Conservation (phyloP, 2,797 vertebrate genomes). For the Varecia variegata region DNA sequence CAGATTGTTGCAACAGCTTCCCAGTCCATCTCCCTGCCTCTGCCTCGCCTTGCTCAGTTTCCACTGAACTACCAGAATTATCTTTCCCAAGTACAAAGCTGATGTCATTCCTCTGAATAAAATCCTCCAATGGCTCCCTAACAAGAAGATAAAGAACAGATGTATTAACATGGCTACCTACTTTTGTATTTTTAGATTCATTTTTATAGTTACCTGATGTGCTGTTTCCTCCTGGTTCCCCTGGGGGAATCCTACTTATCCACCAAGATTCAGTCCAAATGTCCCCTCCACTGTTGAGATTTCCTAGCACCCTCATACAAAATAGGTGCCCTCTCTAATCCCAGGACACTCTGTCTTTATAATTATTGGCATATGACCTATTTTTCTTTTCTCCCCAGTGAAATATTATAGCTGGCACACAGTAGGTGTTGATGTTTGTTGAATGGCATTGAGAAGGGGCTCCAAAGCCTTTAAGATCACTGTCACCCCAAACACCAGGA, state of each 20-base stretch:
- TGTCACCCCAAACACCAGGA: background rate
- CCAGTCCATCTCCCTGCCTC: background rate
- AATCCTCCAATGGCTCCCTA: background rate
- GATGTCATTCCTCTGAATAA: background rate
- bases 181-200: background rate
- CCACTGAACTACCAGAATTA: background rate
- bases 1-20: background rate
- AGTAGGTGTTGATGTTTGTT: background rate
- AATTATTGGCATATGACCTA: background rate
- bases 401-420: background rate
- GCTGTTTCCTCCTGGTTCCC: background rate
- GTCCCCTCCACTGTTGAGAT: background rate
- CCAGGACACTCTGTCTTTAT: background rate
- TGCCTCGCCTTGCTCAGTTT: background rate
- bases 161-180: background rate
- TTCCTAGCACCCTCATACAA: background rate
- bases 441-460: background rate
- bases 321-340: background rate
- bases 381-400: background rate
- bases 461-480: background rate
- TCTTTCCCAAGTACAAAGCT: background rate
- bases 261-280: background rate
- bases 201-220: background rate
- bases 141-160: background rate
- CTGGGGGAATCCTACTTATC: background rate